phyloP scores from a whole-genome alignment of 2,113 vertebrate genomes.

The Neodon shergylaensis region DNA sequence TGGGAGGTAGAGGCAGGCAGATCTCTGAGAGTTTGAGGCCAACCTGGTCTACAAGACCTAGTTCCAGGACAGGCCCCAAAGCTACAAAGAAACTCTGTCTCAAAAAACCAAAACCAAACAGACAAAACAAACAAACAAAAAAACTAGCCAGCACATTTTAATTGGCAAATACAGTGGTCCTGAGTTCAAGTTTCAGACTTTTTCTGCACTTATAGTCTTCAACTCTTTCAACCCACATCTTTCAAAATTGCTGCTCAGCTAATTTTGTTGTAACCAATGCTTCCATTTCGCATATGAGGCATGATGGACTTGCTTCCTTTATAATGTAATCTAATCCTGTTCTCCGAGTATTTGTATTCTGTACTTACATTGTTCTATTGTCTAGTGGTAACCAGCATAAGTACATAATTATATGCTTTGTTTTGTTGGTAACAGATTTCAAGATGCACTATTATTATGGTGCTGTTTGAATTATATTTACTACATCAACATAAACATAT shows the following conservation, averaged over 20 bases:
- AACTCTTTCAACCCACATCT: slow-evolving; percentile 33
- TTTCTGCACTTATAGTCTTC: slow-evolving; percentile 17
- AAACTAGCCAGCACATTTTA: background rate
- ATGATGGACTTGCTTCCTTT: slow-evolving; percentile 33
- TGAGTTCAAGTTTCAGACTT: slow-evolving; percentile 54
- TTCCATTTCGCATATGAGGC: slow-evolving; percentile 52
- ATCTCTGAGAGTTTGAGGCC: too few relatives aligned
- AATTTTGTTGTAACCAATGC: background rate
- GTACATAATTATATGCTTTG: slow-evolving; percentile 85
- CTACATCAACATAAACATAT: background rate
- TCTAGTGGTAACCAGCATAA: slow-evolving; percentile 78
- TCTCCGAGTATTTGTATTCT: slow-evolving; percentile 80
- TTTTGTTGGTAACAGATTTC: slow-evolving; percentile 77
- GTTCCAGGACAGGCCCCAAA: too few relatives aligned
- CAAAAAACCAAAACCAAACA: too few relatives aligned
- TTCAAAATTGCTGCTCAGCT: slow-evolving; percentile 57
- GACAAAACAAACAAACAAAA: too few relatives aligned
- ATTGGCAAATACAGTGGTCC: background rate
- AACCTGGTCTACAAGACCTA: too few relatives aligned
- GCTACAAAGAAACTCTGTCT: too few relatives aligned
- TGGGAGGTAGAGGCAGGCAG: too few relatives aligned
- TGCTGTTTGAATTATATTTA: slow-evolving; percentile 65
- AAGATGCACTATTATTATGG: slow-evolving; percentile 44
- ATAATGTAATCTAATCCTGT: slow-evolving; percentile 74
- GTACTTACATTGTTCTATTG: slow-evolving; percentile 55